These are phyloP conservation scores for Marcusenius ussheri DNA, from an alignment of 2,113 vertebrate species.

Conservation along the genomic window DNA sequence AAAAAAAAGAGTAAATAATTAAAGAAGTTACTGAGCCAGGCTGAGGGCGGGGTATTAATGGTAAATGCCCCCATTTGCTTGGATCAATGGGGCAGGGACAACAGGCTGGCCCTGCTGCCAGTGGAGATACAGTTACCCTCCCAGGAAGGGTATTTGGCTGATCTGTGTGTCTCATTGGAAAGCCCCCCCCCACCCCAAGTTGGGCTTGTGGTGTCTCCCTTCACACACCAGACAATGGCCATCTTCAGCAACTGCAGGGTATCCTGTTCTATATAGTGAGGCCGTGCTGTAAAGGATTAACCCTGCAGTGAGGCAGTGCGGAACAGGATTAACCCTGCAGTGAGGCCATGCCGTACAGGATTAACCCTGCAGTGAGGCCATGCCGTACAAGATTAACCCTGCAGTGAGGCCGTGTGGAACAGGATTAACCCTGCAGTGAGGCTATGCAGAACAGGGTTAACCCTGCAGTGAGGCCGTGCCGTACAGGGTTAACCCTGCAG, in stretches of 20 bases:
- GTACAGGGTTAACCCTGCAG: background rate
- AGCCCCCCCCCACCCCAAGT: background rate
- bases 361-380: background rate
- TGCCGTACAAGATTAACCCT: background rate
- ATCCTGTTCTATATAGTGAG: background rate
- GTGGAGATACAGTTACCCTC: background rate
- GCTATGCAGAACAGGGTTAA: too few species aligned
- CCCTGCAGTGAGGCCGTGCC: background rate
- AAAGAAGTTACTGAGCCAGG: background rate
- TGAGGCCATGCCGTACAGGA: background rate
- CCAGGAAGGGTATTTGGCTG: background rate
- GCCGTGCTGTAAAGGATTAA: background rate
- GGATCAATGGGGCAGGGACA: background rate
- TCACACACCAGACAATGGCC: background rate
- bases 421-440: background rate
- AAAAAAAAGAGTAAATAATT: background rate
- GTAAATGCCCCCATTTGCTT: background rate
- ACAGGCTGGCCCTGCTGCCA: background rate
- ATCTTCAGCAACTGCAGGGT: background rate
- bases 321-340: background rate
- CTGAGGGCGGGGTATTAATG: background rate
- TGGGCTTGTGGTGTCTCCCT: background rate
- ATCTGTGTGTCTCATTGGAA: background rate
- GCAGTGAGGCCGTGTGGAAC: background rate
- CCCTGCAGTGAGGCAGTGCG: background rate